phyloP scores from a whole-genome alignment of 2,113 vertebrate genomes.

The Probosciger aterrimus region DNA sequence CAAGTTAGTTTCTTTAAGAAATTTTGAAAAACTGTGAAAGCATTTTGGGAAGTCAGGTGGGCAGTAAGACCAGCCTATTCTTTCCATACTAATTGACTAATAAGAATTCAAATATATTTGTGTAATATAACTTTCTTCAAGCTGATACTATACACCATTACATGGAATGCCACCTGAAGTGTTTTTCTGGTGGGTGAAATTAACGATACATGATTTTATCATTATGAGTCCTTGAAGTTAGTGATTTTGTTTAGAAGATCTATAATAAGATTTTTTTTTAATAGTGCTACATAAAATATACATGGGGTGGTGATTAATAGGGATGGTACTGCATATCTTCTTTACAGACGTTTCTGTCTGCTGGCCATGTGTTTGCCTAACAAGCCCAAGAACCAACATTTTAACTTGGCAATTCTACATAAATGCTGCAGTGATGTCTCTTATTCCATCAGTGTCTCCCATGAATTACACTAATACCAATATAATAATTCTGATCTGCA shows the following conservation, averaged over 20 bases:
- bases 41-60: not conserved
- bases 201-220: not conserved
- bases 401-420: not conserved
- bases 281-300: not conserved
- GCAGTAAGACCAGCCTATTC: not conserved
- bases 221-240: not conserved
- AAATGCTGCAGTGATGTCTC: not conserved
- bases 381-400: not conserved
- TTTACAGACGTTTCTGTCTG: not conserved
- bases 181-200: not conserved
- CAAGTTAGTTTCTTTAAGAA: not conserved
- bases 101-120: not conserved
- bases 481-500: not conserved
- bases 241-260: not conserved
- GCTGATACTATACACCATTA: rapidly evolving
- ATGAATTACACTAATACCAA: not conserved
- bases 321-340: not conserved
- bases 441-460: not conserved
- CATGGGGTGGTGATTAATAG: not conserved
- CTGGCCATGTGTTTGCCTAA: not conserved
- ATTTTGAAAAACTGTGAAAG: not conserved
- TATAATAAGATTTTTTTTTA: not conserved
- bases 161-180: not conserved
- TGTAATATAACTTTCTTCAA: not conserved
- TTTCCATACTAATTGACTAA: not conserved